Conservation (phyloP, 2,797 vertebrate species). For the Peromyscus attwateri region DNA sequence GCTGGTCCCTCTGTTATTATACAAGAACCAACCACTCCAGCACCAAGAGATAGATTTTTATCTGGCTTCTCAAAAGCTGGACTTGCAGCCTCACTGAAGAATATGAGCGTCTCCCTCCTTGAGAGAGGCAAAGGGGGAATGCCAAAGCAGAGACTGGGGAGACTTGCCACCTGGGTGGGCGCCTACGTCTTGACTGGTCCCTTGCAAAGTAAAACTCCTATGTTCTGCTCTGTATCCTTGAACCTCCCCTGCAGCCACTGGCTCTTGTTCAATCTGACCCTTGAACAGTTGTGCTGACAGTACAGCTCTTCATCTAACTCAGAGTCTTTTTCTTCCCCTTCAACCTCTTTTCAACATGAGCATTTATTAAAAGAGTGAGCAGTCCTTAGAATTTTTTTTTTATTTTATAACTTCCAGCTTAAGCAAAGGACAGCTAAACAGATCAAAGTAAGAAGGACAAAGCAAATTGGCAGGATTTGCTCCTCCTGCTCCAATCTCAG, state of each 20-base stretch:
- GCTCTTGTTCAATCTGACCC: neutral
- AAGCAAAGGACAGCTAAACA: conserved; percentile 39
- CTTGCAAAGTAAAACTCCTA: neutral
- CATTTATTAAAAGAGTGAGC: conserved; percentile 21
- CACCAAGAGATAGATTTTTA: neutral
- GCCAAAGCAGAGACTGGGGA: no score
- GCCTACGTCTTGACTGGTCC: no score
- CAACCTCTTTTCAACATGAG: neutral
- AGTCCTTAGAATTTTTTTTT: conserved; percentile 10
- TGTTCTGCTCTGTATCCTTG: neutral
- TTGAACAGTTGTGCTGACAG: neutral
- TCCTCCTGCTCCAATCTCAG: neutral
- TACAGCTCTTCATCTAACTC: neutral
- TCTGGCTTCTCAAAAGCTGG: neutral
- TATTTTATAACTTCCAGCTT: conserved; percentile 44
- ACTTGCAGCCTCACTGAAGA: neutral
- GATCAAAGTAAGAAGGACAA: conserved; percentile 55
- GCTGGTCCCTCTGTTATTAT: no score
- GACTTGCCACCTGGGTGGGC: rapidly evolving
- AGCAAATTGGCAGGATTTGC: neutral
- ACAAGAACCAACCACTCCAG: neutral
- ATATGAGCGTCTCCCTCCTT: neutral
- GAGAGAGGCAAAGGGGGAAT: neutral
- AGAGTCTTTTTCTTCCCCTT: conserved; percentile 2
- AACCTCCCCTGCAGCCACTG: neutral